phyloP scores from a whole-genome alignment of 2,888 invertebrate species.

The Oscheius sp. region DNA sequence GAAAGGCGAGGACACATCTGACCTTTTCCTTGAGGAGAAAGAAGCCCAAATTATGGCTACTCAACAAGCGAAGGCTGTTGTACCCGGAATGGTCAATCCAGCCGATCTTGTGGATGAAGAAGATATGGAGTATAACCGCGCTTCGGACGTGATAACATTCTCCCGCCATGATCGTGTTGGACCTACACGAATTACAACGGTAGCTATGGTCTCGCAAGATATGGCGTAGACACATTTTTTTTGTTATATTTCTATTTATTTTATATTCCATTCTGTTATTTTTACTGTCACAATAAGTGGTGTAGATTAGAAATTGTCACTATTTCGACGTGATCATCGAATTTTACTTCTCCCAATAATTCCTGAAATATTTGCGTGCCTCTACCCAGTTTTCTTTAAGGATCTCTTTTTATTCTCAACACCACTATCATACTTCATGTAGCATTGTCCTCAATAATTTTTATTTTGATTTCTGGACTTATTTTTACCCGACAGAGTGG shows the following conservation, averaged over 20 bases:
- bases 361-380: not conserved
- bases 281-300: too few relatives aligned
- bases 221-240: not conserved
- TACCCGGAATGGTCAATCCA: constrained; percentile 71
- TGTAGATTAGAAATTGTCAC: too few relatives aligned
- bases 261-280: not conserved
- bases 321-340: not conserved
- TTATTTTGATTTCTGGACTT: not conserved
- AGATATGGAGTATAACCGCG: constrained; percentile 60
- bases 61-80: constrained; percentile 77
- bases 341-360: not conserved
- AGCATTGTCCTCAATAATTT: constrained; percentile 1
- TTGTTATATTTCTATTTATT: not conserved
- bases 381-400: not conserved
- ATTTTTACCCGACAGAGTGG: constrained; percentile 26
- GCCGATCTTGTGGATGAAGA: constrained; percentile 68
- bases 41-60: constrained; percentile 88
- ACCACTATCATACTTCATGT: not conserved
- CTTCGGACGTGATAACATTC: not conserved
- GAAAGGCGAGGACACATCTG: constrained; percentile 96
- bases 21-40: constrained; percentile 95
- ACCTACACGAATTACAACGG: constrained; percentile 1
- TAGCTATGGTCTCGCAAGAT: constrained; percentile 22
- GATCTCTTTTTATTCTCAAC: not conserved
- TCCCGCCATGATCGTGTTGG: not conserved